A percentile compares a stretch with the other conserved stretches of the same genome.
Evolutionary conservation across 2,888 invertebrate species (phyloP).

Genomic region (Protonemura montana): DNA sequence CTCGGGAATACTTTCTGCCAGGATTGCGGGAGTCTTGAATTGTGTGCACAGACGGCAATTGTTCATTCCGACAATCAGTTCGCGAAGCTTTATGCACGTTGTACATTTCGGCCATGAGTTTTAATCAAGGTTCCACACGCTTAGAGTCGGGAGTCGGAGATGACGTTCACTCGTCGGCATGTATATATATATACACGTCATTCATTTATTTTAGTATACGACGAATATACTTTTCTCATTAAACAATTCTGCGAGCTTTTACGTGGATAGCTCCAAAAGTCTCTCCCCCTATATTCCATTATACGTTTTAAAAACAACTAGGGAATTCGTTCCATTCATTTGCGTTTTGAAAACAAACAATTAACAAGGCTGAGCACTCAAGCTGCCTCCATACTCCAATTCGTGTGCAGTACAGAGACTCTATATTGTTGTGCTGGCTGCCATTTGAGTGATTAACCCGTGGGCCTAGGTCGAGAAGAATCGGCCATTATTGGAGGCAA

Average conservation of each 20-base stretch:
- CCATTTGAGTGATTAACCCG: constrained; percentile 50
- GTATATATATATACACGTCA: too few relatives aligned
- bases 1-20: not conserved
- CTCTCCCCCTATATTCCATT: constrained; percentile 25
- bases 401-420: constrained; percentile 9
- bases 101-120: constrained; percentile 18
- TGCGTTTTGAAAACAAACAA: constrained; percentile 48
- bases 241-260: constrained; percentile 18
- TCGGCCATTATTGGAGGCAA: constrained; percentile 37
- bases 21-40: not conserved
- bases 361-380: constrained; percentile 44
- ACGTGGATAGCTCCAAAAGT: constrained; percentile 34
- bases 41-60: not conserved
- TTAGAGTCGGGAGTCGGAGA: constrained; percentile 13
- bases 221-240: constrained; percentile 32
- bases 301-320: constrained; percentile 41
- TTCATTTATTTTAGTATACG: not conserved
- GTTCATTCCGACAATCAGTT: constrained; percentile 19
- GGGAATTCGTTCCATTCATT: constrained; percentile 47
- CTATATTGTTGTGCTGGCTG: constrained; percentile 44
- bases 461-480: constrained; percentile 29
- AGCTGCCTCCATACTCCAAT: constrained; percentile 16
- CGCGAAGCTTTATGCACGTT: not conserved
- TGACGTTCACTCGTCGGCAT: constrained; percentile 14
- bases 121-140: constrained; percentile 42